phyloP scores from a whole-genome alignment of 2,113 vertebrate genomes.

The Eulemur macaco region DNA sequence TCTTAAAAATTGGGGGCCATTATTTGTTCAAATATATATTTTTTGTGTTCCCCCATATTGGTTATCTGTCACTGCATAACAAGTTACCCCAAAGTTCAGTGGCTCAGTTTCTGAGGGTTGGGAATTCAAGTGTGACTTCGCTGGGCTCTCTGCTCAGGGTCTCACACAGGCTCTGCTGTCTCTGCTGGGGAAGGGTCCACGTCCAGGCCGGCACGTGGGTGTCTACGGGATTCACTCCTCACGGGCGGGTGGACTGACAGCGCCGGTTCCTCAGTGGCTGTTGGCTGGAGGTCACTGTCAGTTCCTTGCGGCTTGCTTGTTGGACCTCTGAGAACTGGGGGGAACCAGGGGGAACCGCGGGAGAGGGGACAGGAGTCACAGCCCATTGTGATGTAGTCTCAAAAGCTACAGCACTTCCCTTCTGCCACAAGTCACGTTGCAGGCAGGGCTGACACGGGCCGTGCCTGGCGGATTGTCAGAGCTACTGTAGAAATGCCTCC shows the following conservation, averaged over 20 bases:
- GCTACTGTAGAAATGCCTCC: background rate
- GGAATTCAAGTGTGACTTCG: background rate
- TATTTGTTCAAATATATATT: background rate
- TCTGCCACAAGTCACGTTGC: background rate
- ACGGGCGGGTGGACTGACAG: background rate
- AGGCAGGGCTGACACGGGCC: fast-evolving
- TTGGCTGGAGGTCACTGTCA: background rate
- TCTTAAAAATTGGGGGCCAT: background rate
- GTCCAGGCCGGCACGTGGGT: fast-evolving
- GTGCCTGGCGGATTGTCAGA: fast-evolving
- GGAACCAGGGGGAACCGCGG: background rate
- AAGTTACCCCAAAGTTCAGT: too few species aligned
- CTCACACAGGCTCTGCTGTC: background rate
- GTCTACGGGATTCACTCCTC: background rate
- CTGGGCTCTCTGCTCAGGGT: too few species aligned
- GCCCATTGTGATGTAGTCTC: fast-evolving
- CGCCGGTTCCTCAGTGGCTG: background rate
- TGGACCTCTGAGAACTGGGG: background rate
- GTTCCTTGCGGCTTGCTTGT: background rate
- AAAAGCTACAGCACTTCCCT: too few species aligned
- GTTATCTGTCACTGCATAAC: background rate
- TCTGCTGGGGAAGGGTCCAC: fast-evolving
- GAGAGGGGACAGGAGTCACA: background rate
- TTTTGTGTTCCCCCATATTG: background rate
- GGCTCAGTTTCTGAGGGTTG: background rate